A percentile compares a stretch with the other conserved stretches of the same genome.
Conservation (phyloP, 2,113 vertebrate species). For the Melanocharis versteri region DNA sequence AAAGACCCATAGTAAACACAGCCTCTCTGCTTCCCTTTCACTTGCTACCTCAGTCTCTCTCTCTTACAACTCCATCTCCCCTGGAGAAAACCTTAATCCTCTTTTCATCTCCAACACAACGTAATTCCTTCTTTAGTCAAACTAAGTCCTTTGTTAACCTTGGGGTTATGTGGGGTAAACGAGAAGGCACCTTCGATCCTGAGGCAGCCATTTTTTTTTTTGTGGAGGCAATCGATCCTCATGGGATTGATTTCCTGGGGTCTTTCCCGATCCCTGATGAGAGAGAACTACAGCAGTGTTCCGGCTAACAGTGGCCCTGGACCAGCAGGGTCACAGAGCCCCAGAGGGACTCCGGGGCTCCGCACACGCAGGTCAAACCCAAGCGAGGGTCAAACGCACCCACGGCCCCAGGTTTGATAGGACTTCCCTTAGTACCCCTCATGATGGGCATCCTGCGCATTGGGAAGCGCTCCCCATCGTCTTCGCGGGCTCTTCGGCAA, state of each 20-base stretch:
- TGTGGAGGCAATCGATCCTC: neutral
- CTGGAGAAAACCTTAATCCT: constrained; percentile 9
- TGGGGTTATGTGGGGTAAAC: neutral
- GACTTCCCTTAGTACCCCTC: neutral
- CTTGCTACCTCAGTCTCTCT: neutral
- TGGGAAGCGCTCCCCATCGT: neutral
- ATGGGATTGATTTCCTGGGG: neutral
- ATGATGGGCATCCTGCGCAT: neutral
- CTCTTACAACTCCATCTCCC: neutral
- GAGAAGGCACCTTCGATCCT: neutral
- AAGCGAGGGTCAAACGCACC: accelerated
- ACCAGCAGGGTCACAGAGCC: neutral
- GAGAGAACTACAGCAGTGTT: neutral
- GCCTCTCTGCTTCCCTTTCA: neutral
- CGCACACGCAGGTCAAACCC: neutral
- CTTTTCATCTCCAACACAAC: neutral
- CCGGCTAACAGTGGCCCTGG: neutral
- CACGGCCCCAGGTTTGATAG: neutral
- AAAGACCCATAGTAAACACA: accelerated
- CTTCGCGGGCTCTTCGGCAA: neutral
- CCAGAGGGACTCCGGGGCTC: no score
- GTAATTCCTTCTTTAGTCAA: neutral
- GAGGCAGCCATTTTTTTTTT: neutral
- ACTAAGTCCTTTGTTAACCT: constrained; percentile 11
- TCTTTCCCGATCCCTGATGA: neutral